These are phyloP conservation scores for Platycheirus rosarum DNA, from an alignment of 2,888 invertebrate species.

Conservation along the genomic window DNA sequence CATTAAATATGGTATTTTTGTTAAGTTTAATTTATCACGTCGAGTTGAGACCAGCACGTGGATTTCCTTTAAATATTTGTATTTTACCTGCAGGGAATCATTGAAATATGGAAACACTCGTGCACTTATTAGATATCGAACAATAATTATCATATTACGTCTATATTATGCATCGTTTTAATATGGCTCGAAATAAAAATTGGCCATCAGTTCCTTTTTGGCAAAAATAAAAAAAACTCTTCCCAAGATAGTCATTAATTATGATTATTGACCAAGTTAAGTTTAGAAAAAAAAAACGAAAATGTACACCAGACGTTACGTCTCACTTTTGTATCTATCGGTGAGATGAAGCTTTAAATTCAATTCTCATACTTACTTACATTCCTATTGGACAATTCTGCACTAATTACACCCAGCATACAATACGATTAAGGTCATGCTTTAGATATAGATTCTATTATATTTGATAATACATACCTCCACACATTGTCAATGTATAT, in stretches of 20 bases:
- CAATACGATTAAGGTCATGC: constrained; percentile 59
- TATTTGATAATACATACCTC: neutral
- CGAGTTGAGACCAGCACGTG: too few species aligned
- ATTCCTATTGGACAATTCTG: constrained; percentile 2
- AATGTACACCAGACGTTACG: constrained; percentile 25
- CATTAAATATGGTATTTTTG: too few species aligned
- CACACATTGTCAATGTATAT: neutral
- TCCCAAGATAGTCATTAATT: constrained; percentile 24
- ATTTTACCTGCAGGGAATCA: too few species aligned
- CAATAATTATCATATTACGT: neutral
- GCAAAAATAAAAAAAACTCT: constrained; percentile 11
- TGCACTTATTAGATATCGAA: too few species aligned
- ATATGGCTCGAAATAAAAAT: neutral
- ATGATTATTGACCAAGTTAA: neutral
- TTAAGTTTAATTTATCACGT: too few species aligned
- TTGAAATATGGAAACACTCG: too few species aligned
- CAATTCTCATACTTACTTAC: constrained; percentile 30
- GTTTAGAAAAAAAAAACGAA: constrained; percentile 17
- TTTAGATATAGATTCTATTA: too few species aligned
- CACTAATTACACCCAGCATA: constrained; percentile 20
- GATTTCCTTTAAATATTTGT: too few species aligned
- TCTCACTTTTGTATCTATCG: constrained; percentile 9
- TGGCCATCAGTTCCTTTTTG: constrained; percentile 23
- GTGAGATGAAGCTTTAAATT: constrained; percentile 20
- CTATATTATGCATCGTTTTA: neutral